Base-by-base conservation (phyloP, 1,140 invertebrate species). In the Ips nitidus region DNA sequence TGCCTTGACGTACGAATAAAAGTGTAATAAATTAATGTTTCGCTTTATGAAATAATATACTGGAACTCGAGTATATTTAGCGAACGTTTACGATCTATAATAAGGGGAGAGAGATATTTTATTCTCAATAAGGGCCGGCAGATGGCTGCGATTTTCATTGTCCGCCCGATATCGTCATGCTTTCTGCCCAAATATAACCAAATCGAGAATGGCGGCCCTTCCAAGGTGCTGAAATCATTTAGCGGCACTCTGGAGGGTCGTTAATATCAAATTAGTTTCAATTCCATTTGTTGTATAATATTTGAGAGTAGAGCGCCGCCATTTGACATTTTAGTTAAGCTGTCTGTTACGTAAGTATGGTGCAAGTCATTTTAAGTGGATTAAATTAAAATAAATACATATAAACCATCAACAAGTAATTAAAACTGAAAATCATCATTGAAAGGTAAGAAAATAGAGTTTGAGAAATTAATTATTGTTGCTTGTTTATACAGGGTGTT, bases 251-350 rank as follows among this genome's bases (percentile, higher is more conserved):
- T 50, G 62, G 36, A 70, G 52, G 62, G 71, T 69, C 58, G 73
- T 77, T 77, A 77, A 75, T 76, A 75, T 77, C 76, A 75, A 77
- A 77, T 77, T 77, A 77, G 76, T 58, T 60, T 69, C 72, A 73
- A 70, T 53, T 61, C 73, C 66, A 76, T 71, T 72, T 68, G 69
- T 70, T 62, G 4, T 22, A 22, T 22, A 22, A 22, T 22, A 22
- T 22, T 22, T 22, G 22, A 22, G 22, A 0, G 22, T 22, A 22
- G 22, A 22, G 0, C 22, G 22, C 22, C 22, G 22, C 22, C 22
- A 22, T 22, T 22, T 22, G 22, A 22, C 22, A 22, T 22, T 22
- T 22, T 22, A 22, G 22, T 22, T 22, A 22, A 22, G 22, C 22
- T 22, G 22, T 22, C 22, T 22, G 22, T 22, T 22, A 22, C 22